Conservation (phyloP, 2,888 invertebrate genomes). For the Hypena proboscidalis region DNA sequence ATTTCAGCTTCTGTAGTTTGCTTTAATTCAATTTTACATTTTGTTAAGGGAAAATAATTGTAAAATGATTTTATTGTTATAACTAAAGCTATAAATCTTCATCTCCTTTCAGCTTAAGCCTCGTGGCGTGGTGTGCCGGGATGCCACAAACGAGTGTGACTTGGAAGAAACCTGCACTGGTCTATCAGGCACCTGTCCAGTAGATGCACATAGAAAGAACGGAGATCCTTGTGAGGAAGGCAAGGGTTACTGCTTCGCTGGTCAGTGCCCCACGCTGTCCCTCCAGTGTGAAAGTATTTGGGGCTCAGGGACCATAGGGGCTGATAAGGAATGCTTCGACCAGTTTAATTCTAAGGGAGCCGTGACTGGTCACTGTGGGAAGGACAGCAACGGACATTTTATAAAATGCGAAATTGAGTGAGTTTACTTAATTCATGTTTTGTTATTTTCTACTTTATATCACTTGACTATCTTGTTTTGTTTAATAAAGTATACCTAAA, state of each 20-base stretch:
- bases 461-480: too few species aligned
- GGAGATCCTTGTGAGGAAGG: conserved; percentile 92
- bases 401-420: conserved; percentile 95
- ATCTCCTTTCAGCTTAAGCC: conserved; percentile 86
- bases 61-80: too few species aligned
- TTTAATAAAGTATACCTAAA: too few species aligned
- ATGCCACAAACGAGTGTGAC: conserved; percentile 96
- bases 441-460: too few species aligned
- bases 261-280: conserved; percentile 94
- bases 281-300: conserved; percentile 97
- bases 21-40: too few species aligned
- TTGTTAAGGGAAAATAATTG: too few species aligned
- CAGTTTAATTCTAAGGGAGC: conserved; percentile 98
- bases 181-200: conserved; percentile 94
- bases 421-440: conserved; percentile 72
- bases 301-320: conserved; percentile 94
- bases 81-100: too few species aligned
- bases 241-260: conserved; percentile 95
- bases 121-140: conserved; percentile 93
- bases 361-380: conserved; percentile 98
- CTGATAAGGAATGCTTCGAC: conserved; percentile 95
- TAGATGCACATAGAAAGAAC: conserved; percentile 96
- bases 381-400: conserved; percentile 89
- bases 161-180: conserved; percentile 98
- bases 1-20: too few species aligned